phyloP scores from a whole-genome alignment of 2,888 invertebrate species.

The Toxonevra muliebris region DNA sequence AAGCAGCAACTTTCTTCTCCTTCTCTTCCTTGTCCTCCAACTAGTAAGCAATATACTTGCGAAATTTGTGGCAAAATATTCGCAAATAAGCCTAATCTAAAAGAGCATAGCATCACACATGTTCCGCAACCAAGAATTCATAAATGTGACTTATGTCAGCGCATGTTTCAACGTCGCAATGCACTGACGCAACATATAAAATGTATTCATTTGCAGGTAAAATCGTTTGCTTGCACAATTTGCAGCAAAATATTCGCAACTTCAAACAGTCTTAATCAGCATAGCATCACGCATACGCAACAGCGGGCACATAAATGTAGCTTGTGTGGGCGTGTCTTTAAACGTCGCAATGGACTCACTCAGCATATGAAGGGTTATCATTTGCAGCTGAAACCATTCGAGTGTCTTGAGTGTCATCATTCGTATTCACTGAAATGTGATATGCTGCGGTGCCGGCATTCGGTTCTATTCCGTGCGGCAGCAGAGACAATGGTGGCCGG shows the following conservation, averaged over 20 bases:
- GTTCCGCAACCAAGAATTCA: too few species aligned
- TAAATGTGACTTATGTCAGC: too few species aligned
- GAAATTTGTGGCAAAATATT: too few species aligned
- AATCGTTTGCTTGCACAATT: constrained; percentile 27
- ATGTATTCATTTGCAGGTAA: too few species aligned
- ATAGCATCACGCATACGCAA: constrained; percentile 60
- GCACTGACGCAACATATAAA: too few species aligned
- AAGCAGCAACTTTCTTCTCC: too few species aligned
- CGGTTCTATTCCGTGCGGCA: constrained; percentile 42
- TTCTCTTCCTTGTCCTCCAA: background rate
- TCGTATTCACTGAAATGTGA: constrained; percentile 62
- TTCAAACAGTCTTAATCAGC: constrained; percentile 53
- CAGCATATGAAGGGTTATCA: constrained; percentile 63
- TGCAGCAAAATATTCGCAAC: constrained; percentile 44
- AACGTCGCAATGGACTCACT: constrained; percentile 59
- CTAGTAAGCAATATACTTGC: constrained; percentile 22
- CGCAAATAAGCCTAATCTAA: too few species aligned
- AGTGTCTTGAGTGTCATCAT: constrained; percentile 59
- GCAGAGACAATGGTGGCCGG: background rate
- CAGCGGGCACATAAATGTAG: constrained; percentile 58
- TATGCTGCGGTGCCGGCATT: constrained; percentile 63
- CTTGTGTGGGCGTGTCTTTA: constrained; percentile 60
- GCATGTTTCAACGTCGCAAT: too few species aligned
- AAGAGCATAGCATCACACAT: too few species aligned
- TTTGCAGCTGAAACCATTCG: constrained; percentile 60